A percentile compares a stretch with the other conserved stretches of the same genome.
These are phyloP conservation scores for Idris sp. DNA, from an alignment of 1,140 invertebrate genomes.

Conservation along the genomic window DNA sequence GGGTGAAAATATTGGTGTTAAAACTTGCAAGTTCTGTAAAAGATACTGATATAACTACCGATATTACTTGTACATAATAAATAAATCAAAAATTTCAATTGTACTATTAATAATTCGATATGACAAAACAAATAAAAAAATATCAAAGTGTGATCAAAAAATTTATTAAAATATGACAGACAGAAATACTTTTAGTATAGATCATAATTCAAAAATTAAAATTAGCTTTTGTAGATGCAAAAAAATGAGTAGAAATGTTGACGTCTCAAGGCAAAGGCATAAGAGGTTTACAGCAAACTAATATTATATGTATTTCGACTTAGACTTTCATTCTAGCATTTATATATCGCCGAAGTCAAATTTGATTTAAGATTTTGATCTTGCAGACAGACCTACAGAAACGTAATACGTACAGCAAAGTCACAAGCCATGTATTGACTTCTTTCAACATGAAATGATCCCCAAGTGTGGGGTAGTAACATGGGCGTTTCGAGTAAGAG, in stretches of 20 bases:
- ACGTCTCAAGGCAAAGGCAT: slow-evolving; percentile 15
- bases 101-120: too few relatives aligned
- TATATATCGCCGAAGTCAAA: slow-evolving; percentile 73
- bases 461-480: slow-evolving; percentile 42
- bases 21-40: too few relatives aligned
- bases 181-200: too few relatives aligned
- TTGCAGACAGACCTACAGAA: slow-evolving; percentile 42
- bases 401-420: slow-evolving; percentile 27
- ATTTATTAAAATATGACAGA: too few relatives aligned
- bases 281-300: slow-evolving; percentile 28
- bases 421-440: slow-evolving; percentile 48
- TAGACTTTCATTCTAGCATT: slow-evolving; percentile 66
- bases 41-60: too few relatives aligned
- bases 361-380: slow-evolving; percentile 74
- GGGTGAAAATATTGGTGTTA: too few relatives aligned
- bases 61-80: too few relatives aligned
- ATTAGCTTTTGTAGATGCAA: too few relatives aligned
- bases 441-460: slow-evolving; percentile 31
- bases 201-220: too few relatives aligned
- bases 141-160: too few relatives aligned
- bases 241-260: not conserved
- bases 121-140: too few relatives aligned
- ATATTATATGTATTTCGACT: slow-evolving; percentile 24
- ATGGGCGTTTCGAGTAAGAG: slow-evolving; percentile 37
- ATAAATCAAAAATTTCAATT: too few relatives aligned